Base-by-base conservation (phyloP, 92 coral and sea anemone species). In the Porites rus region DNA sequence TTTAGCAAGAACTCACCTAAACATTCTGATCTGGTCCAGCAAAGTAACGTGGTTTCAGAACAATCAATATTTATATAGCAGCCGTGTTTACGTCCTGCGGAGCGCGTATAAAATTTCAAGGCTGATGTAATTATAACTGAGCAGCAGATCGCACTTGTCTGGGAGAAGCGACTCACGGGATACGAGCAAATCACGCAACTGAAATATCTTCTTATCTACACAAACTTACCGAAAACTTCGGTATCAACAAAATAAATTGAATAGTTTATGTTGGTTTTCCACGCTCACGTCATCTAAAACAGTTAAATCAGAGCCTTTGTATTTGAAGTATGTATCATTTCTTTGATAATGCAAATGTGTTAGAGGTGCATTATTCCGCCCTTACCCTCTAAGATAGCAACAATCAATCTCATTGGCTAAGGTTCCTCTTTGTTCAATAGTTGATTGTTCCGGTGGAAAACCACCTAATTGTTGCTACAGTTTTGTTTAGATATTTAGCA, bases 51-150 rank as follows among this genome's bases (percentile, higher is more conserved):
- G 16, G 67, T 10, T 38, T 58, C 59, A 38, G 31, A 43, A 14
- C 86, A 54, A 25, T 70, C 86, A 81, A 81, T 81, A 70, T 81
- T 81, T 81, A 81, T 81, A 77, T 59, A 20, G 77, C 43, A 70
- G 61, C 43, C 14, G 77, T 69, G 77, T 59, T 56, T 68, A 71
- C 86, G 58, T 81, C 77, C 86, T 70, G 38, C 77, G 70, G 77
- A 38, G 77, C 66, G 38, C 19, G 69, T 81, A 81, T 81, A 54
- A 38, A 59, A 69, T 81, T 81, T 69, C 86, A 28, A 69, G 43
- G 38, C 77, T 56, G 75, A 70, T 81, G 77, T 69, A 72, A 81
- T 81, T 9, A 81, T 25, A 69, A 58, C 69, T 60, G 38, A 31
- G 69, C 60, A 58, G 13, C 16, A 51, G 64, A 51, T 65, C 21